Percentiles rank a stretch among this genome's conserved stretches.
Evolutionary conservation across 2,888 invertebrate genomes (phyloP).

Genomic region (Exocentrus adspersus): DNA sequence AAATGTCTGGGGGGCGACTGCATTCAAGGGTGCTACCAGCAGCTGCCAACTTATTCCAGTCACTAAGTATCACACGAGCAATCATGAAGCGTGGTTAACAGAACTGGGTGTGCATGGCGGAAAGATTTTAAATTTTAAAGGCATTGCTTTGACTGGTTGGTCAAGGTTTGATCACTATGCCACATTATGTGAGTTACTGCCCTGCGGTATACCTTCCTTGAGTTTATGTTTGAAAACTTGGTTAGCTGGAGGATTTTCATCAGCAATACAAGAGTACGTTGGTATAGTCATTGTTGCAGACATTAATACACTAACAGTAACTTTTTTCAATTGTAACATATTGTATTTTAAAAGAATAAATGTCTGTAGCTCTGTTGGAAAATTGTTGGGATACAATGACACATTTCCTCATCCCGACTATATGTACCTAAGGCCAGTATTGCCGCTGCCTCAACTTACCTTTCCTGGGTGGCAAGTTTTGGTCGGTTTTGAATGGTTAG

Average conservation of each 20-base stretch:
- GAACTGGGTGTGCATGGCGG: conserved; percentile 66
- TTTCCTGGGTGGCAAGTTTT: conserved; percentile 66
- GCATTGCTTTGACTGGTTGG: conserved; percentile 74
- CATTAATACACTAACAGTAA: too few species aligned
- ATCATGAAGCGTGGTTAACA: conserved; percentile 78
- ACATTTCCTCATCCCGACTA: conserved; percentile 31
- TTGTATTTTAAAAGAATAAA: too few species aligned
- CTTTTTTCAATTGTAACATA: too few species aligned
- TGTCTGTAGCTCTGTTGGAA: conserved; percentile 53
- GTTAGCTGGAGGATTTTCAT: conserved; percentile 64
- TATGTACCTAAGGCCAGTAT: conserved; percentile 8
- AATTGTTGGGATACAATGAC: conserved; percentile 62
- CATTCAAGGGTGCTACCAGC: conserved; percentile 89
- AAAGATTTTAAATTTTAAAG: conserved; percentile 68
- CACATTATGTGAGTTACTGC: conserved; percentile 75
- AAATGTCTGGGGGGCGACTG: conserved; percentile 81
- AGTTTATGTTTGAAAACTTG: conserved; percentile 70
- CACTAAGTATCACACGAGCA: conserved; percentile 76
- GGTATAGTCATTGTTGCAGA: not conserved
- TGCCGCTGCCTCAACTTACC: conserved; percentile 62
- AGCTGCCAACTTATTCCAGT: conserved; percentile 75
- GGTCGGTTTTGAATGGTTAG: conserved; percentile 65
- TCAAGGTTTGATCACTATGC: conserved; percentile 78
- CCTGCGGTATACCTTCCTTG: conserved; percentile 71
- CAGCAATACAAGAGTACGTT: conserved; percentile 62